A percentile compares a stretch with the other conserved stretches of the same genome.
These are phyloP conservation scores for Cerastis leucographa DNA, from an alignment of 2,888 invertebrate species.

Conservation along the genomic window DNA sequence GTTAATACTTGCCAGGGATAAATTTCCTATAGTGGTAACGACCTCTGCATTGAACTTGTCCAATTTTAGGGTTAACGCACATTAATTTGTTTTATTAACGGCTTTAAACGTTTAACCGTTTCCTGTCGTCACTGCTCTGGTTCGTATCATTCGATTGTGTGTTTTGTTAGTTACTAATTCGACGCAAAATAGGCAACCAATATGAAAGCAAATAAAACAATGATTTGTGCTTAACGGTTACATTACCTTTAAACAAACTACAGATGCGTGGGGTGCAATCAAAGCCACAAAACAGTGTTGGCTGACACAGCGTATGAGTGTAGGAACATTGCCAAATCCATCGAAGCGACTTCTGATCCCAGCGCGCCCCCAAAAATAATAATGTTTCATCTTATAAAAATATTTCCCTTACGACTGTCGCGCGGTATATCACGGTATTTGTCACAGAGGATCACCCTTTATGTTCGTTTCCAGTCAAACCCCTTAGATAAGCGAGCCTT, in stretches of 20 bases:
- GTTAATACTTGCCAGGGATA: slow-evolving; percentile 89
- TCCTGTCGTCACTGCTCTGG: slow-evolving; percentile 84
- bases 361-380: slow-evolving; percentile 89
- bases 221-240: slow-evolving; percentile 48
- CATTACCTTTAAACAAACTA: slow-evolving; percentile 54
- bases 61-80: slow-evolving; percentile 90
- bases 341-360: slow-evolving; percentile 87
- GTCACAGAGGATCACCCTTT: slow-evolving; percentile 91
- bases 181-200: slow-evolving; percentile 51
- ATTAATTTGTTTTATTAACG: slow-evolving; percentile 90
- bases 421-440: slow-evolving; percentile 91
- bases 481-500: slow-evolving; percentile 91
- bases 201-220: slow-evolving; percentile 54
- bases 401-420: slow-evolving; percentile 90
- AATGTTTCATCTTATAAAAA: slow-evolving; percentile 91
- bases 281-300: slow-evolving; percentile 66
- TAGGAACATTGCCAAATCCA: slow-evolving; percentile 83
- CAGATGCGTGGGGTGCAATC: slow-evolving; percentile 58
- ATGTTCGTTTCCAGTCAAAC: slow-evolving; percentile 91
- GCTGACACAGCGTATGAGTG: slow-evolving; percentile 66
- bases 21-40: slow-evolving; percentile 90
- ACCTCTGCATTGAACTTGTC: slow-evolving; percentile 90
- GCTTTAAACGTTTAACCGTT: slow-evolving; percentile 87
- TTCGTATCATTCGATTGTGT: slow-evolving; percentile 80
- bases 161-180: slow-evolving; percentile 60